Evolutionary conservation across 2,113 vertebrate species (phyloP), one percentile per base, ranked within the genome.

Genomic region (Struthidea cinerea): DNA sequence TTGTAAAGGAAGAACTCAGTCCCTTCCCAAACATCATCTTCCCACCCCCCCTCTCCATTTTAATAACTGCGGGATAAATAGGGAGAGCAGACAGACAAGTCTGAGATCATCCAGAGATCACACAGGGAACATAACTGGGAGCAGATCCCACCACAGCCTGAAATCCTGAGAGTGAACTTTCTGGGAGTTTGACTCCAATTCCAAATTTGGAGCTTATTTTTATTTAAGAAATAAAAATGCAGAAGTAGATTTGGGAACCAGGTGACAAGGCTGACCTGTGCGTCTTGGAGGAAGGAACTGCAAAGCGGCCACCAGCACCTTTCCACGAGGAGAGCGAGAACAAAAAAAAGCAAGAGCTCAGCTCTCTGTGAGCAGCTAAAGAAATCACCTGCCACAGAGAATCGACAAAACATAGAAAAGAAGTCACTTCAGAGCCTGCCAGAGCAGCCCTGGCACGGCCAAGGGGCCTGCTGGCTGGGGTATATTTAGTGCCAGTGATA

Each of bases 401-500:
- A 94, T 65, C 57, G 94, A 90, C 73, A 80, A 86, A 92, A 94
- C 75, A 95, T 79, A 84, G 95, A 95, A 82, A 91, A 87, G 8
- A 89, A 96, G 94, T 92, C 91, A 87, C 10, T 2, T 81, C 67
- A 22, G 91, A 90, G 82, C 14, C 91, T 95, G 94, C 89, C 91
- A 96, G 93, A 89, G 84, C 84, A 92, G 95, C 95, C 68, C 93
- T 96, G 95, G 96, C 96, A 97, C 17, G 11, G 55, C 17, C 89
- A 49, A 61, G 46, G 52, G 92, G 49, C 37, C 94, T 95, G 92
- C 77, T 87, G 93, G 89, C 91, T 84, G 83, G 87, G 87, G 78
- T 96, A 97, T 75, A 97, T 97, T 97, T 96, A 94, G 93, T 87
- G 90, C 83, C 79, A 75, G 84, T 85, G 95, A 97, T 80, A 83